Base-by-base conservation (phyloP, 2,113 vertebrate species). In the Poeciliopsis retropinna region DNA sequence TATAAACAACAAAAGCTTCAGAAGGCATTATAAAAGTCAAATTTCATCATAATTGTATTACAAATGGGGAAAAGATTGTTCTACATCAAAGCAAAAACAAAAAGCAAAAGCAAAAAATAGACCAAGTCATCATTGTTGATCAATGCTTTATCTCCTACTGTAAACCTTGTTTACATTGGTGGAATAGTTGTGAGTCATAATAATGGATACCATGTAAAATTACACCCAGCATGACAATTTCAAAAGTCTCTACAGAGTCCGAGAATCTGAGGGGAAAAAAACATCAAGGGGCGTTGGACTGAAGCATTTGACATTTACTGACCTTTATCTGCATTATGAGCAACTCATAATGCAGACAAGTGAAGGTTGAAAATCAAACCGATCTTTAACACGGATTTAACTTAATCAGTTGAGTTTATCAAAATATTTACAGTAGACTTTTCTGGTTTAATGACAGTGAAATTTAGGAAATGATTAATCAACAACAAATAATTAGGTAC, bases 291-390 rank as follows among this genome's bases (percentile, higher is more conserved):
- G 83, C 64, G 71, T 75, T 57, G 31, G 69, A 83, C 73, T 83
- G 76, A 70, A 78, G 71, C 39, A 44, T 84, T 86, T 92, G 88
- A 92, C 91, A 92, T 93, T 92, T 92, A 87, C 79, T 89, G 91
- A 81, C 91, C 90, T 92, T 92, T 88, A 72, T 79, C 83, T 81
- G 85, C 67, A 72, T 87, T 91, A 84, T 85, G 80, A 87, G 68
- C 60, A 31, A 65, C 82, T 76, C 84, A 85, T 85, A 89, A 74
- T n/a, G n/a, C 60, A 72, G 41, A 80, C 61, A 37, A 34, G 44
- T 29, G 77, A 73, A 70, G 60, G 80, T 60, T 68, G 30, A 70
- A 70, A 76, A 67, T 22, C 64, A 71, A 28, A 69, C 51, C 60
- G 65, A 74, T 57, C 75, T 22, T 29, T 25, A 71, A 72, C 54